A percentile compares a stretch with the other conserved stretches of the same genome.
phyloP scores from a whole-genome alignment of 2,888 invertebrate species.

The Oscheius sp. region DNA sequence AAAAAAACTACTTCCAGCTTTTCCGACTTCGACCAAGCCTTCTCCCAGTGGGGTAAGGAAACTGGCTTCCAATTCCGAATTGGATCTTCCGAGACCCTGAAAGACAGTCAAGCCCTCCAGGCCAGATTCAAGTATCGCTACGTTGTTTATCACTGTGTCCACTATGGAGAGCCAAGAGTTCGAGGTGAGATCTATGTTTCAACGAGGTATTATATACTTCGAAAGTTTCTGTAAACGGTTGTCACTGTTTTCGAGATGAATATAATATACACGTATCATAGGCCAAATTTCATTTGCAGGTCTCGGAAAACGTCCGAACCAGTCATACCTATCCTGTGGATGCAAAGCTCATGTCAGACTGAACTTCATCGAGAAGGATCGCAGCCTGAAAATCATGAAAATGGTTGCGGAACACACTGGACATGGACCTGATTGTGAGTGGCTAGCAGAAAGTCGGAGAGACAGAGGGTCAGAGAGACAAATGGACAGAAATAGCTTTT shows the following conservation, averaged over 20 bases:
- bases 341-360: constrained; percentile 69
- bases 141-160: constrained; percentile 70
- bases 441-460: too few relatives aligned
- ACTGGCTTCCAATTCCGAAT: constrained; percentile 65
- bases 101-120: constrained; percentile 44
- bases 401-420: constrained; percentile 48
- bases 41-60: constrained; percentile 62
- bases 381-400: constrained; percentile 44
- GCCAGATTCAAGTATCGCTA: constrained; percentile 64
- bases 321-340: constrained; percentile 70
- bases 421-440: constrained; percentile 32
- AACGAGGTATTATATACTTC: not conserved
- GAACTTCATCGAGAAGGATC: constrained; percentile 60
- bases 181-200: constrained; percentile 58
- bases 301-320: constrained; percentile 69
- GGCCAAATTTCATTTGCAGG: constrained; percentile 46
- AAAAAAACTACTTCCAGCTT: constrained; percentile 44
- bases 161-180: constrained; percentile 68
- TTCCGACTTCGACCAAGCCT: constrained; percentile 59
- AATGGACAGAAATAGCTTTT: too few relatives aligned
- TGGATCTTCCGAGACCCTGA: constrained; percentile 66
- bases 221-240: not conserved
- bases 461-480: too few relatives aligned
- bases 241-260: too few relatives aligned
- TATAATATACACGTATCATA: too few relatives aligned